Percentiles rank a stretch among this genome's conserved stretches.
These are phyloP conservation scores for Lepetodrilus schrolli DNA, from an alignment of 2,888 invertebrate species.

Conservation along the genomic window DNA sequence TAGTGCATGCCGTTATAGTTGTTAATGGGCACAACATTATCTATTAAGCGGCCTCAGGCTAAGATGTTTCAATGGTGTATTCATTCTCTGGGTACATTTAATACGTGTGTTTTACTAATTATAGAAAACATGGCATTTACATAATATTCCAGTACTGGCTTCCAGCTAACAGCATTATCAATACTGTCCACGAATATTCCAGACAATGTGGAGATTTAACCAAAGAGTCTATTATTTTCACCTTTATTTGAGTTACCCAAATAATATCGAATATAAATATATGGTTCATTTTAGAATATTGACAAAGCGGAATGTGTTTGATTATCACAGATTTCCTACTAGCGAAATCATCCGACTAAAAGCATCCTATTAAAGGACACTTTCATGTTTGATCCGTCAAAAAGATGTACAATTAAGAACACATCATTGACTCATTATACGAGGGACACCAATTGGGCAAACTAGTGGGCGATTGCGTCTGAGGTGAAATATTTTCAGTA, in stretches of 20 bases:
- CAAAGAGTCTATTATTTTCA: neutral
- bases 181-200: neutral
- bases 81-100: neutral
- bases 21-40: neutral
- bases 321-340: neutral
- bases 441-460: no score
- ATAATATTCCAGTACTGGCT: neutral
- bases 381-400: neutral
- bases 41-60: neutral
- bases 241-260: neutral
- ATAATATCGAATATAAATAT: neutral
- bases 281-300: neutral
- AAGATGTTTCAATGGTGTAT: neutral
- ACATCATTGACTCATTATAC: neutral
- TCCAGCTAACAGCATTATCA: neutral
- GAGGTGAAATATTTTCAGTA: no score
- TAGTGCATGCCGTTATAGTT: neutral
- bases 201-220: neutral
- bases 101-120: conserved; percentile 6
- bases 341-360: neutral
- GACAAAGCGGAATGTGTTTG: conserved; percentile 9
- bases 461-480: no score
- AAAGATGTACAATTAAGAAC: conserved; percentile 9
- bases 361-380: neutral
- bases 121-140: conserved; percentile 21